Evolutionary conservation across 2,888 invertebrate species (phyloP), one percentile per base, ranked within the genome.

Genomic region (Ochropleura plecta): DNA sequence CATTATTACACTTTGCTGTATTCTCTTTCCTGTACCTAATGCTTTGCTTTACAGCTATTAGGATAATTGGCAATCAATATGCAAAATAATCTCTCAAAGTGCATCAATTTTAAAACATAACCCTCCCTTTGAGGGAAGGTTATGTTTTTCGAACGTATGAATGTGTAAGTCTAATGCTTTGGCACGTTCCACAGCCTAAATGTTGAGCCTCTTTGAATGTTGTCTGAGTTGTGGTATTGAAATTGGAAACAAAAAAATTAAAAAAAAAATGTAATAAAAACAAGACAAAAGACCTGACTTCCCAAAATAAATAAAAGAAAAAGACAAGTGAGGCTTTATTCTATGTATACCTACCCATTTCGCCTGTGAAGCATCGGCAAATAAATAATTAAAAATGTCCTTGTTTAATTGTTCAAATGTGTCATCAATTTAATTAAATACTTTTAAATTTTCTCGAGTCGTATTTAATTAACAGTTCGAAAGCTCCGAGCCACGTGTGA

Each of bases 381-480:
- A 57, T 16, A 9, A 16, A 4, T n/a, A 59, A 12, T 51, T 40
- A 18, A 51, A 46, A 46, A 40, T 51, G 0, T 40, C 6, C n/a
- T 20, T 16, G 44, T 53, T 30, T 30, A 30, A 53, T 68, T 53
- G 46, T 55, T 53, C 9, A 55, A 42, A 42, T 75, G 42, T 16
- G 16, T 20, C 53, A 49, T 40, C 4, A 57, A 57, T 60, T 69
- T 80, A 87, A 87, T 88, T 70, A 53, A 7, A 14, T 16, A 51
- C 44, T 85, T 84, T 88, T 83, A 79, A 82, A 88, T 68, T 73
- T 48, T 71, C 64, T 63, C 59, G 30, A 30, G 30, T 30, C 30
- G 66, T 73, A 69, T 40, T 81, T 85, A 87, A 90, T 89, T 79
- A 86, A 88, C 87, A 87, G 82, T 86, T 87, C 81, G 74, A 84